Evolutionary conservation across 2,888 invertebrate genomes (phyloP), one percentile per base, ranked within the genome.

Genomic region (Achlya flavicornis): DNA sequence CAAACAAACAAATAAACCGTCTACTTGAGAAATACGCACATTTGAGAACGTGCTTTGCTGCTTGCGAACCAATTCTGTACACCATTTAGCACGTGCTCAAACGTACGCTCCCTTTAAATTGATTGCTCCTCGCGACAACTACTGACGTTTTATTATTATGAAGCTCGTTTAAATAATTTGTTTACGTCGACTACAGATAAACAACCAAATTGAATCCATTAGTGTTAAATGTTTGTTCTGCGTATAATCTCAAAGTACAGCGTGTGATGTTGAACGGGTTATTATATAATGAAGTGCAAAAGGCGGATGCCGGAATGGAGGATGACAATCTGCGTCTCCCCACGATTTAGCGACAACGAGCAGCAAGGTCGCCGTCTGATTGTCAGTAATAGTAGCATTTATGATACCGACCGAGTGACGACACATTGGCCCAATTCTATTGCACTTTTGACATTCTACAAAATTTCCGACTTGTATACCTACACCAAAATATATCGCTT

Each of bases 301-400:
- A 90, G 88, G 88, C 90, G 92, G 92, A 92, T 91, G 91, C 85
- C 86, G 84, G 87, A 85, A 86, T 89, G 89, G 86, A 92, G 87
- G 88, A 90, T 88, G 89, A 82, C 90, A 91, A 91, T 91, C 91
- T 89, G 88, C 84, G 83, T 79, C 88, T 89, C 92, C 92, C 93
- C 90, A 89, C 92, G 90, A 89, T 89, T 88, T 87, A 83, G 85
- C 87, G 84, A 85, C 91, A 93, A 93, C 90, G 86, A 92, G 92
- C 89, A 77, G 83, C 92, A 93, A 93, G 93, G 93, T 91, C 93
- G 87, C 75, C 78, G 85, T 81, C 88, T 92, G 92, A 93, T 93
- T 93, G 92, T 82, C 85, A 80, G 89, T 92, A 92, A 92, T 91
- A 86, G 85, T 85, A 71, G 77, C 86, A 85, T 87, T 89, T 88